Percentiles rank a stretch among this genome's conserved stretches.
Conservation (phyloP, 2,888 invertebrate species). For the Eretmocerus hayati region DNA sequence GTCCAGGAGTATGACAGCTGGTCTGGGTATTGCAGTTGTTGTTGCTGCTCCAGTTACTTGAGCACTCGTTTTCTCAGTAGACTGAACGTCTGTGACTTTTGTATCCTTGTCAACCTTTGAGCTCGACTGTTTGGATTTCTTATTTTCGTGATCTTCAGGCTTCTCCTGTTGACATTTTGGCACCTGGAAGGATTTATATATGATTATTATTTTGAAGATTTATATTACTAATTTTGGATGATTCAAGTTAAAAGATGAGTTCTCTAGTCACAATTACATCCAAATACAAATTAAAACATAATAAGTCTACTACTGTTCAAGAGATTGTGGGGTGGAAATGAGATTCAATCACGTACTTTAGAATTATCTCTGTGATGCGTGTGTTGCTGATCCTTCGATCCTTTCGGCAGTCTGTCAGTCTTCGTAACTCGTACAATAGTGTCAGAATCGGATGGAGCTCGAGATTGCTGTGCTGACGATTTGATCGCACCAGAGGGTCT, state of each 20-base stretch:
- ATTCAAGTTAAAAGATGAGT: no score
- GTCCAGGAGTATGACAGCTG: conserved; percentile 68
- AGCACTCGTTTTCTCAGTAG: neutral
- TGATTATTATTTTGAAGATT: neutral
- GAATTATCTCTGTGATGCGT: conserved; percentile 14
- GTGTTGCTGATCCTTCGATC: conserved; percentile 29
- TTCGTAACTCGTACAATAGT: conserved; percentile 16
- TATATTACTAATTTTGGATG: neutral
- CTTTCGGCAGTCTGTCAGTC: conserved; percentile 27
- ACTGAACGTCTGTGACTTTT: conserved; percentile 9
- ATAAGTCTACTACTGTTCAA: no score
- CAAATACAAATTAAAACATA: no score
- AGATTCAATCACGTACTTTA: no score
- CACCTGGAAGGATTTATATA: no score
- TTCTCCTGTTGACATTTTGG: no score
- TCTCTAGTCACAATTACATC: no score
- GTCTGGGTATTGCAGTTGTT: conserved; percentile 44
- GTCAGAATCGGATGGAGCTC: conserved; percentile 14
- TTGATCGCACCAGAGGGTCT: conserved; percentile 19
- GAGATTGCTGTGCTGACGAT: conserved; percentile 7
- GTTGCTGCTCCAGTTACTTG: no score
- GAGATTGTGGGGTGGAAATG: no score
- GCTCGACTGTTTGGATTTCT: conserved; percentile 26
- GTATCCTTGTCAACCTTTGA: conserved; percentile 17
- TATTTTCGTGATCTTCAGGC: conserved; percentile 26